Evolutionary conservation across 1,140 invertebrate species (phyloP), one percentile per base, ranked within the genome.

Genomic region (Aporrectodea caliginosa): DNA sequence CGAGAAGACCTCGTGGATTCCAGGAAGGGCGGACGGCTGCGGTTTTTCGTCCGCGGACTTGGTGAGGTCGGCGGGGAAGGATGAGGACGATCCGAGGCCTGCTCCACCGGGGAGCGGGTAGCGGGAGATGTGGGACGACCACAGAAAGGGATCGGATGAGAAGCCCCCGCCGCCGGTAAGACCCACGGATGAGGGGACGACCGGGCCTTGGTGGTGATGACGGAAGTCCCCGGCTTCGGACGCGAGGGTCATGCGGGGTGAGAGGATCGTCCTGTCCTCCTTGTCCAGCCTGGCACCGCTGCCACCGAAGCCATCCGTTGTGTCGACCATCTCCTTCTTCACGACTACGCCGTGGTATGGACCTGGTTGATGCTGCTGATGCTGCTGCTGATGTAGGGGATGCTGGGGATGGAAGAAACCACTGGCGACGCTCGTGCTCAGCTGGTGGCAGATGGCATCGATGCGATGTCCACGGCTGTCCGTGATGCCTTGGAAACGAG

Each of bases 1-100:
- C 2, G 80, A 81, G 71, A 81, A 81, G 31, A 78, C 77, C 30
- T 81, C 80, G 77, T 81, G 80, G 71, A 81, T 81, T 27, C 80
- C 77, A 16, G 80, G 80, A 29, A 81, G 73, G n/a, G 73, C 58
- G 35, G 76, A 14, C 35, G 69, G 72, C 35, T 31, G 12, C 32
- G 73, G 78, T 12, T 30, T 1, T 33, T 30, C 14, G n/a, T 71
- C 68, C 29, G n/a, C 22, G 72, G 31, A 22, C 72, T 32, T 43
- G 72, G 16, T 69, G 73, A 27, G 29, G 69, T 2, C 31, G 35
- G 29, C 33, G 32, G 27, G 2, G 70, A 16, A 1, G 29, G 34
- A 33, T 75, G 73, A 33, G 68, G 71, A 22, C 69, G 73, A 16
- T 75, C 33, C 29, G 32, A 16, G 31, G 35, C 29, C 33, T 34